phyloP scores from a whole-genome alignment of 2,797 vertebrate genomes.

The Falco columbarius region DNA sequence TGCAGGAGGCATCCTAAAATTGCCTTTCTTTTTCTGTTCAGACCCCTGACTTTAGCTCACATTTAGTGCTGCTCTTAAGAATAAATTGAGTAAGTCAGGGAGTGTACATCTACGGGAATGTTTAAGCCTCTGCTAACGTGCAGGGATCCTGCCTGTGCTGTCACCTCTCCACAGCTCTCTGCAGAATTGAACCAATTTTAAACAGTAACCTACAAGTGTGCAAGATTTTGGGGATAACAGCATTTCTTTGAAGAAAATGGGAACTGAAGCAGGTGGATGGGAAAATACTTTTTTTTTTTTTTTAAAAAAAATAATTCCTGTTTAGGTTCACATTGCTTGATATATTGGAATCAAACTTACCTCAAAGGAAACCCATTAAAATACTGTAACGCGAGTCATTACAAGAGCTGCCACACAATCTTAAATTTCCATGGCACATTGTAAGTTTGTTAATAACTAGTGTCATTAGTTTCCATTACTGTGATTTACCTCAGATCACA shows the following conservation, averaged over 20 bases:
- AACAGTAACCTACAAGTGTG: not conserved
- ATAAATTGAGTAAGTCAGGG: not conserved
- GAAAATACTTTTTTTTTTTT: not conserved
- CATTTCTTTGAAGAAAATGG: not conserved
- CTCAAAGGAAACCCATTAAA: conserved; percentile 83
- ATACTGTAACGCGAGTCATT: conserved; percentile 76
- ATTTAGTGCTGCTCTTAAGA: not conserved
- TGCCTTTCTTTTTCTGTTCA: not conserved
- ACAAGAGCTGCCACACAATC: conserved; percentile 76
- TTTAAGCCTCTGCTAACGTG: not conserved
- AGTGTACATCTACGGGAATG: not conserved
- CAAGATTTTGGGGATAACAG: not conserved
- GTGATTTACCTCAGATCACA: conserved; percentile 86
- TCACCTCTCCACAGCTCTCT: not conserved
- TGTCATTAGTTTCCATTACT: conserved; percentile 82
- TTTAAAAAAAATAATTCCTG: not conserved
- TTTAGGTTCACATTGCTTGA: conserved; percentile 47
- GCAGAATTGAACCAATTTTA: not conserved
- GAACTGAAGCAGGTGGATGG: conserved; percentile 15
- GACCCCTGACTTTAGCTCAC: not conserved
- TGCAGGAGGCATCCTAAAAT: not conserved
- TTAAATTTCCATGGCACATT: conserved; percentile 77
- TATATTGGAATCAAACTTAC: conserved; percentile 73
- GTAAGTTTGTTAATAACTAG: conserved; percentile 82
- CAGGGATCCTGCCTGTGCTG: not conserved